Conservation (phyloP, 2,888 invertebrate species). For the Dilophus febrilis region DNA sequence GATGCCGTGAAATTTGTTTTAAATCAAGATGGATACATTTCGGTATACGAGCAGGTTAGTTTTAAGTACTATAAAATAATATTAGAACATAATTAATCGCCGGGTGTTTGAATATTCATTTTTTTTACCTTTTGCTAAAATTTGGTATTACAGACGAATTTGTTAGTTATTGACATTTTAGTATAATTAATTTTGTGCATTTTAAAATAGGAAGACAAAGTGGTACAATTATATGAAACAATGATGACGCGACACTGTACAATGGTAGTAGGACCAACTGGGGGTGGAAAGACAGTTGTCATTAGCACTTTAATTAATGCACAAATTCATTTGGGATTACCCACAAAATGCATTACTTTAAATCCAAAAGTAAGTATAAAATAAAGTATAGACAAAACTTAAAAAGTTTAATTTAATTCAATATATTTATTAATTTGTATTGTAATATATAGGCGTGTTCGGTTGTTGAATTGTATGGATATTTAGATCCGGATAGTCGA, state of each 20-base stretch:
- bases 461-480: slow-evolving; percentile 77
- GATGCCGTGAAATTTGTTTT: slow-evolving; percentile 55
- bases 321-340: slow-evolving; percentile 54
- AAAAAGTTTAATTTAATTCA: too few relatives aligned
- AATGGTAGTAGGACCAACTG: slow-evolving; percentile 86
- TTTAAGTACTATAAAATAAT: too few relatives aligned
- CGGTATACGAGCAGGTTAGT: slow-evolving; percentile 49
- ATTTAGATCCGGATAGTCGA: slow-evolving; percentile 65
- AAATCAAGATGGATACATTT: slow-evolving; percentile 45
- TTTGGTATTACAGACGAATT: too few relatives aligned
- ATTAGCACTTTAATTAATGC: slow-evolving; percentile 61
- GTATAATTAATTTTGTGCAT: background rate
- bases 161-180: too few relatives aligned
- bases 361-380: slow-evolving; percentile 57
- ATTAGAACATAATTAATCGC: too few relatives aligned
- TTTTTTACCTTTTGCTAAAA: too few relatives aligned
- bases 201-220: slow-evolving; percentile 54
- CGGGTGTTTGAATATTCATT: too few relatives aligned
- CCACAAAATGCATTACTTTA: slow-evolving; percentile 61
- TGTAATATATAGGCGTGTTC: slow-evolving; percentile 47
- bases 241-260: slow-evolving; percentile 88
- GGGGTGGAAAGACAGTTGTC: slow-evolving; percentile 81
- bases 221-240: slow-evolving; percentile 81
- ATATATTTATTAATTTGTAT: too few relatives aligned
- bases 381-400: too few relatives aligned